Evolutionary conservation across 2,888 invertebrate genomes (phyloP).

Genomic region (Scaptomyza parva): DNA sequence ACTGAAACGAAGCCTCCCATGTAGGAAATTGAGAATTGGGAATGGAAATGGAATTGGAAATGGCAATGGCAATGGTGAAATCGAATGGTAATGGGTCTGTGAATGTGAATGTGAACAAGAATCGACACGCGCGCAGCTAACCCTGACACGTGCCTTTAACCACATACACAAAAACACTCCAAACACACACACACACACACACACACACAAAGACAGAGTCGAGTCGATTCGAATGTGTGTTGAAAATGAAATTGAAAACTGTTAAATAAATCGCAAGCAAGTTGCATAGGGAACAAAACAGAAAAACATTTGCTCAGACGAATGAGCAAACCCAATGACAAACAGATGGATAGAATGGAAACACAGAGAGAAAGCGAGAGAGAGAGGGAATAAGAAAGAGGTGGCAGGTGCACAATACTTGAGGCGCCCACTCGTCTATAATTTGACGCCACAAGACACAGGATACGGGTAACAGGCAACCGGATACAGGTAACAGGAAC

Average conservation of each 20-base stretch:
- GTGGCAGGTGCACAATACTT: conserved; percentile 39
- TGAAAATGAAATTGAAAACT: conserved; percentile 79
- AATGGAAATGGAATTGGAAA: conserved; percentile 31
- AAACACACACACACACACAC: conserved; percentile 17
- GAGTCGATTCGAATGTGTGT: conserved; percentile 41
- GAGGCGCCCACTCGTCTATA: conserved; percentile 63
- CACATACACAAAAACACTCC: conserved; percentile 41
- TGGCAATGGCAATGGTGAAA: conserved; percentile 39
- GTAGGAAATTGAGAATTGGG: conserved; percentile 36
- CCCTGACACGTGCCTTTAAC: conserved; percentile 72
- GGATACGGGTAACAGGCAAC: conserved; percentile 8
- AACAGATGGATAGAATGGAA: conserved; percentile 6
- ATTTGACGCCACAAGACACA: conserved; percentile 60
- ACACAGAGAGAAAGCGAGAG: not conserved
- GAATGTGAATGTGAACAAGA: conserved; percentile 28
- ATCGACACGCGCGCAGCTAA: conserved; percentile 63
- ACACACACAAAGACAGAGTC: conserved; percentile 11
- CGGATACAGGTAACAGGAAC: conserved; percentile 1
- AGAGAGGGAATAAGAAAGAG: not conserved
- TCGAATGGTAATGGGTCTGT: conserved; percentile 19
- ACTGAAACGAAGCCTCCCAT: conserved; percentile 55
- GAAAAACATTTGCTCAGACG: conserved; percentile 34
- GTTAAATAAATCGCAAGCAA: conserved; percentile 76
- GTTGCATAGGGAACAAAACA: conserved; percentile 31
- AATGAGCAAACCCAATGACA: conserved; percentile 44